Evolutionary conservation across 2,113 vertebrate genomes (phyloP).

Genomic region (Cyanoliseus patagonus): DNA sequence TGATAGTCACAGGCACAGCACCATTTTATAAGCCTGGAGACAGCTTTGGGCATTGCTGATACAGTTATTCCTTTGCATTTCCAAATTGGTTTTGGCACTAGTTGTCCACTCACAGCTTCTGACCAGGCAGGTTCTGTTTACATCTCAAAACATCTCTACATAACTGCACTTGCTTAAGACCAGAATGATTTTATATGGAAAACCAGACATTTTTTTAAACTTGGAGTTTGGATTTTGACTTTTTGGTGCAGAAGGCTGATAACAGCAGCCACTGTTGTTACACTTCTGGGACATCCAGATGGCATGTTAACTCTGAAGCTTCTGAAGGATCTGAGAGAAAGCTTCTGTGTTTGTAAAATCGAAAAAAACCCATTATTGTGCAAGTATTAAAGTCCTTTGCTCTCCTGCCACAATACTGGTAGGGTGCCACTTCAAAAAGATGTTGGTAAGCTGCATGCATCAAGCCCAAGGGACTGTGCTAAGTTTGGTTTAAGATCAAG

Average conservation of each 20-base stretch:
- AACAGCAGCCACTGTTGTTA: background rate
- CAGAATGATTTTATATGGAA: background rate
- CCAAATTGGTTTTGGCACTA: background rate
- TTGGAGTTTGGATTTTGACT: background rate
- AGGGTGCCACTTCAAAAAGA: background rate
- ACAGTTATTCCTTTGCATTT: background rate
- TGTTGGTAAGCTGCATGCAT: fast-evolving
- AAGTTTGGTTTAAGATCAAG: no score
- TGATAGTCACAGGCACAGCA: background rate
- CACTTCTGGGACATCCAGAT: conserved; percentile 15
- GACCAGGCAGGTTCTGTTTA: background rate
- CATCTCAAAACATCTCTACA: background rate
- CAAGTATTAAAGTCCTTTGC: background rate
- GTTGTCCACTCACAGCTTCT: background rate
- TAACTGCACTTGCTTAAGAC: background rate
- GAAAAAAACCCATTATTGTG: background rate
- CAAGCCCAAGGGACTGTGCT: background rate
- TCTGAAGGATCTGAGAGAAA: background rate
- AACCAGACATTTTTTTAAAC: background rate
- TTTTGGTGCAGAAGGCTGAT: background rate
- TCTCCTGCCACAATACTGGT: background rate
- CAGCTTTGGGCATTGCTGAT: background rate
- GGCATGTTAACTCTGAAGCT: background rate
- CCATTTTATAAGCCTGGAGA: background rate
- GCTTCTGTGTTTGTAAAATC: background rate